These are phyloP conservation scores for Pandemis corylana DNA, from an alignment of 2,888 invertebrate genomes.

Conservation along the genomic window DNA sequence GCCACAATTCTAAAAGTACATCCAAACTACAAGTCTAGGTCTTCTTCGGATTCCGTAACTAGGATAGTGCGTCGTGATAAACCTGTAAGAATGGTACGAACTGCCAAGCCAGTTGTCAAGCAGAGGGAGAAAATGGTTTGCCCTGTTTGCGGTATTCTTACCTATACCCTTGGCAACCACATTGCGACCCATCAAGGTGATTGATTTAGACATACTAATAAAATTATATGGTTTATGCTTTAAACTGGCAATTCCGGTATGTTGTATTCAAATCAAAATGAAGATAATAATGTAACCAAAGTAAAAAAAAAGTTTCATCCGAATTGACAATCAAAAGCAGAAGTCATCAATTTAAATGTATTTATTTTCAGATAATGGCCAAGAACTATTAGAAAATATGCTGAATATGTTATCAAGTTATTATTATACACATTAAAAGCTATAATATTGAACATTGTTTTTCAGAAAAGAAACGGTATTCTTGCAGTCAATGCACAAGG, in stretches of 20 bases:
- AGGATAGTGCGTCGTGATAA: slow-evolving; percentile 59
- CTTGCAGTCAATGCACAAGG: slow-evolving; percentile 76
- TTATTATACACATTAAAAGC: neutral
- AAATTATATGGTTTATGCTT: no score
- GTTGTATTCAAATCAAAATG: no score
- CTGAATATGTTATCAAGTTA: neutral
- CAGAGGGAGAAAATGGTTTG: slow-evolving; percentile 80
- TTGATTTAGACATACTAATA: slow-evolving; percentile 11
- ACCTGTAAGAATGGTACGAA: slow-evolving; percentile 62
- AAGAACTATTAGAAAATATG: no score
- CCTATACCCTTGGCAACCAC: slow-evolving; percentile 77
- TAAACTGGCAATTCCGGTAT: neutral
- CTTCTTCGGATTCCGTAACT: slow-evolving; percentile 45
- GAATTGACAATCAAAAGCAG: no score
- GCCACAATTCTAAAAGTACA: slow-evolving; percentile 74
- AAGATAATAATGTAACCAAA: no score
- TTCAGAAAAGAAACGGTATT: slow-evolving; percentile 78
- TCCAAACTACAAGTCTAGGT: slow-evolving; percentile 61
- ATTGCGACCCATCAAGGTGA: slow-evolving; percentile 80
- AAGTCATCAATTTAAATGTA: no score
- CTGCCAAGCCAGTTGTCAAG: slow-evolving; percentile 59
- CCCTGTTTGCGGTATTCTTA: slow-evolving; percentile 81
- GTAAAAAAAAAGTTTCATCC: no score
- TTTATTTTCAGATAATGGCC: no score
- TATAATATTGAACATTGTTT: slow-evolving; percentile 28